Evolutionary conservation across 2,797 vertebrate species (phyloP), one percentile per base, ranked within the genome.

Genomic region (Enteromius thamalakanensis): DNA sequence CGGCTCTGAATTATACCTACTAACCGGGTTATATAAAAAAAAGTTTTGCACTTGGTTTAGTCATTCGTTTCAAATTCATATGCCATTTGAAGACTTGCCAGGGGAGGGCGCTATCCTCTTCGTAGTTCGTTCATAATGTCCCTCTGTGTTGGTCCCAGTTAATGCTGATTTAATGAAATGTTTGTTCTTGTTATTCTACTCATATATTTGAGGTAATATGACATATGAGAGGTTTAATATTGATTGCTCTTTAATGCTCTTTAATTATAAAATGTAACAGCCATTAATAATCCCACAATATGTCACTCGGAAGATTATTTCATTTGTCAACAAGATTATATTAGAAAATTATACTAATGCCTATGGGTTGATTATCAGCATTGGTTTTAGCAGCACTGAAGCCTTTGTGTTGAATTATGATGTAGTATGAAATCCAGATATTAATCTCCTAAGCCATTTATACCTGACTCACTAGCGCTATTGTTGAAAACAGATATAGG

Each of bases 401-500:
- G 34, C 74, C 47, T 51, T 49, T 49, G 42, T 51, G 42, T 67
- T 65, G 23, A 55, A 75, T 55, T 37, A 64, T 14, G 60, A 29
- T 64, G 26, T 32, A 34, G 1, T 51, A 67, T 76, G 53, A 45
- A 65, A 78, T 78, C 9, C 17, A 49, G 60, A 65, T 65, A 14
- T 14, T 78, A 49, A 65, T 65, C 17, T 47, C 42, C 32, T 78
- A 49, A 78, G 12, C 23, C 17, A 64, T 6, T 77, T 65, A 51
- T 4, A 37, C 49, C 32, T 45, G 23, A 42, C 21, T 76, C 2
- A 45, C n/a, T 26, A 42, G 4, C 17, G 17, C 9, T 10, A 21
- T 58, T 58, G 32, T 76, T 76, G 42, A 7, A 76, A 76, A 60
- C 37, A 23, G 19, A 75, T 12, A n/a, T 29, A n/a, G n/a, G n/a